These are phyloP conservation scores for Plemyria rubiginata DNA, from an alignment of 2,888 invertebrate genomes.

Conservation along the genomic window DNA sequence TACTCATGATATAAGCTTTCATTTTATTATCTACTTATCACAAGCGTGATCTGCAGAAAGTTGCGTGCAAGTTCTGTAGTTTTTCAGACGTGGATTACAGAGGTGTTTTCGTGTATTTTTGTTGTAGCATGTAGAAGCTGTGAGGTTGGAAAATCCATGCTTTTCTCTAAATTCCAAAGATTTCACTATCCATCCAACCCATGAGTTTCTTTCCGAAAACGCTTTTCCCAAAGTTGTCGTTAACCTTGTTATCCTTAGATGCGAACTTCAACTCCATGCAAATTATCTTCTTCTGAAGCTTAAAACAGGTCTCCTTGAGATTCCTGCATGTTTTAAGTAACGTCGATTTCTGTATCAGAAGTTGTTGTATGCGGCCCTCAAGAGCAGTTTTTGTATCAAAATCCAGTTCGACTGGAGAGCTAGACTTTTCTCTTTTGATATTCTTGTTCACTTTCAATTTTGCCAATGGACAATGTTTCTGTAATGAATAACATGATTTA, in stretches of 20 bases:
- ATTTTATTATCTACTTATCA: conserved; percentile 29
- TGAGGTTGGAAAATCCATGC: not conserved
- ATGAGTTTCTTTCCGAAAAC: conserved; percentile 19
- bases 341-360: conserved; percentile 38
- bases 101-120: not conserved
- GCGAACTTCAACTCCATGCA: conserved; percentile 21
- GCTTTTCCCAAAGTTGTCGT: conserved; percentile 2
- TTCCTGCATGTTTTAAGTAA: conserved; percentile 35
- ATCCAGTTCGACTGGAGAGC: conserved; percentile 19
- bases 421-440: conserved; percentile 27
- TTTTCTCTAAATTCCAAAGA: conserved; percentile 16
- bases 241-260: not conserved
- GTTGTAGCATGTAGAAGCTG: not conserved
- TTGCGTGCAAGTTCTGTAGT: conserved; percentile 10
- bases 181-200: conserved; percentile 31
- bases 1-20: conserved; percentile 46
- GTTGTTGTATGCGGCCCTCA: conserved; percentile 37
- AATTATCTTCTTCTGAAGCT: conserved; percentile 27
- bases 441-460: conserved; percentile 19
- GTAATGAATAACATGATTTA: conserved; percentile 14
- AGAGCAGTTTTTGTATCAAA: conserved; percentile 30
- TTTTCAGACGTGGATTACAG: not conserved
- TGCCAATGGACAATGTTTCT: conserved; percentile 27
- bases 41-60: conserved; percentile 35
- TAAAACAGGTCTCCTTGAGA: conserved; percentile 30